phyloP scores from a whole-genome alignment of 2,113 vertebrate species.

The Todiramphus saurophagus region DNA sequence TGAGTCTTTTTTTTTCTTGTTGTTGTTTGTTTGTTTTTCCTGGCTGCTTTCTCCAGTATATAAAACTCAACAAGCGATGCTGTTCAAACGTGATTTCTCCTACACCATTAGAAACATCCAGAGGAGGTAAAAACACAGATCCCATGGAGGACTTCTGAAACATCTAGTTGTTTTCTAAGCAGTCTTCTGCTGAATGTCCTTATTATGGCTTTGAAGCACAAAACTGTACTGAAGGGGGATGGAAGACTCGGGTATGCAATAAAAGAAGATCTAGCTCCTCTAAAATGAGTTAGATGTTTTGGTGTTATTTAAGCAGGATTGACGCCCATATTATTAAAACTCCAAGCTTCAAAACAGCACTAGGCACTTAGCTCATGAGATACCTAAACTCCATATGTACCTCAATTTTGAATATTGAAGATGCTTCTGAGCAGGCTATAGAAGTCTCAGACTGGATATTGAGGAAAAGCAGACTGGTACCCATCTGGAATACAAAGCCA shows the following conservation, averaged over 20 bases:
- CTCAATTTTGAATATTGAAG: background rate
- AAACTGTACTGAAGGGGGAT: background rate
- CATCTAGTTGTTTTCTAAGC: background rate
- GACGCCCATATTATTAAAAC: background rate
- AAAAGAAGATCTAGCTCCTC: background rate
- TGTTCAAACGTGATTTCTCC: background rate
- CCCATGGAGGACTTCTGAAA: background rate
- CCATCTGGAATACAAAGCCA: background rate
- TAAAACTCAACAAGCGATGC: background rate
- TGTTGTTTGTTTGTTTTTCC: no score
- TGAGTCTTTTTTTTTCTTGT: background rate
- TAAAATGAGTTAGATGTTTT: background rate
- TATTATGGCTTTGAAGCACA: background rate
- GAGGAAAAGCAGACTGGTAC: background rate
- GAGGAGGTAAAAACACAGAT: background rate
- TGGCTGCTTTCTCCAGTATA: background rate
- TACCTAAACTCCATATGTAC: accelerated
- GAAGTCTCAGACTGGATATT: background rate
- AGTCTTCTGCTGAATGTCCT: background rate
- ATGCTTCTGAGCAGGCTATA: background rate
- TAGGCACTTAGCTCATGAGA: background rate
- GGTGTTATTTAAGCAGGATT: background rate
- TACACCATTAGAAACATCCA: background rate
- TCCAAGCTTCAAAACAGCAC: background rate
- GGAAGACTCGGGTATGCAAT: background rate